Evolutionary conservation across 2,113 vertebrate species (phyloP).

Genomic region (Tricholaema leucomelas): DNA sequence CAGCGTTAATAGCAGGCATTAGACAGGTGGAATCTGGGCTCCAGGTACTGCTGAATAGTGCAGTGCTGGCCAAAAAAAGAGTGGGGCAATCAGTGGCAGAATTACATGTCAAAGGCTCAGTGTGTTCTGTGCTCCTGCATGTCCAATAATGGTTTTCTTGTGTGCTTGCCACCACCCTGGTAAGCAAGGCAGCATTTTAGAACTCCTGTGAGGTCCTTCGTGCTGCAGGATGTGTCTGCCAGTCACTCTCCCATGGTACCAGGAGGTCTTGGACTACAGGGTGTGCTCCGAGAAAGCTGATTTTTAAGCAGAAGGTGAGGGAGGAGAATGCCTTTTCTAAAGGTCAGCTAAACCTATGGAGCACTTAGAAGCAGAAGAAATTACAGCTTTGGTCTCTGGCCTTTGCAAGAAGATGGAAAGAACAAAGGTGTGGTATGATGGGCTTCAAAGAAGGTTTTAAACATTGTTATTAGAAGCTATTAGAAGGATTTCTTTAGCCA

Average conservation of each 20-base stretch:
- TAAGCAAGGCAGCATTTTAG: background rate
- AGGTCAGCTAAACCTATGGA: background rate
- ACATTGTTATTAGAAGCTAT: background rate
- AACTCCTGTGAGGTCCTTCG: background rate
- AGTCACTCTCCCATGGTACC: background rate
- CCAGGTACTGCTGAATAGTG: background rate
- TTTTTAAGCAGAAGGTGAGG: background rate
- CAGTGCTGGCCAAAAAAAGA: background rate
- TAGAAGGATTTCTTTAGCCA: background rate
- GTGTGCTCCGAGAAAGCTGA: background rate
- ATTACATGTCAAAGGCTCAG: accelerated
- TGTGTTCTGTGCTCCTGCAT: background rate
- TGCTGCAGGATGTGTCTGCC: background rate
- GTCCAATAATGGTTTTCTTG: background rate
- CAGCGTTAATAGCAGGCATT: background rate
- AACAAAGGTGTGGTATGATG: background rate
- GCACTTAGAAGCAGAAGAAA: background rate
- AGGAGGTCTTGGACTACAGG: background rate
- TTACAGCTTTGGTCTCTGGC: constrained; percentile 7
- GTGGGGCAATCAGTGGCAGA: background rate
- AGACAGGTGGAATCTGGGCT: background rate
- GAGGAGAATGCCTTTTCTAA: background rate
- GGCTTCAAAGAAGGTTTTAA: background rate
- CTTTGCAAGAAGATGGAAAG: background rate
- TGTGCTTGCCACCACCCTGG: background rate